A percentile compares a stretch with the other conserved stretches of the same genome.
Evolutionary conservation across 2,797 vertebrate species (phyloP).

Genomic region (Eospalax fontanierii): DNA sequence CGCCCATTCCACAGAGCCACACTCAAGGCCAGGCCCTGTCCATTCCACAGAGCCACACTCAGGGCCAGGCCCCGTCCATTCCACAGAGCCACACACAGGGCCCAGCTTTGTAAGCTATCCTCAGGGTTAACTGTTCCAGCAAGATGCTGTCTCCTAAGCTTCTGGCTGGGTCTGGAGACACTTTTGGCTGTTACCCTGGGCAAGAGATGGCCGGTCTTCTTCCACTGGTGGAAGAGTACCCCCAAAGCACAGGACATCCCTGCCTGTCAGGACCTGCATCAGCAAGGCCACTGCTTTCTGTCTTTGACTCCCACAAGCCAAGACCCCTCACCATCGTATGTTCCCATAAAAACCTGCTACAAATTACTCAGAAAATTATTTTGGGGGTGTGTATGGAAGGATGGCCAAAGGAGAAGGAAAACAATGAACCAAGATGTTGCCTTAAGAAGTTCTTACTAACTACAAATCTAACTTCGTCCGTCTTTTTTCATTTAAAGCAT

Average conservation of each 20-base stretch:
- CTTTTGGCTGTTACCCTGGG: neutral
- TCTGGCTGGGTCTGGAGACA: neutral
- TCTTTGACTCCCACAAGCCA: neutral
- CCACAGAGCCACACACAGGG: neutral
- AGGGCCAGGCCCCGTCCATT: neutral
- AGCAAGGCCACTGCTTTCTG: accelerated
- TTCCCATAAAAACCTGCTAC: neutral
- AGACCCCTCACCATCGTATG: accelerated
- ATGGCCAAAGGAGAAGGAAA: neutral
- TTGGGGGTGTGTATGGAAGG: neutral
- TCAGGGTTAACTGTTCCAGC: neutral
- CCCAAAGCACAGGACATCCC: neutral
- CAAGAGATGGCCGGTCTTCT: too few relatives aligned
- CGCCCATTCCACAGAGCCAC: neutral
- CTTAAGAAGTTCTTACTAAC: neutral
- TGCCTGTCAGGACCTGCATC: neutral
- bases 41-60: neutral
- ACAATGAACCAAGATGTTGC: neutral
- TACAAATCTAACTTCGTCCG: neutral
- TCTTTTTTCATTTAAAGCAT: neutral
- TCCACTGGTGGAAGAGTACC: accelerated
- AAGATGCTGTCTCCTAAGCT: neutral
- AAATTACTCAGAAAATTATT: neutral
- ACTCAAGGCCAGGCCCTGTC: neutral
- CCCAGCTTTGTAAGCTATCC: neutral